phyloP scores from a whole-genome alignment of 2,888 invertebrate species.

The Drosophila crucigera region DNA sequence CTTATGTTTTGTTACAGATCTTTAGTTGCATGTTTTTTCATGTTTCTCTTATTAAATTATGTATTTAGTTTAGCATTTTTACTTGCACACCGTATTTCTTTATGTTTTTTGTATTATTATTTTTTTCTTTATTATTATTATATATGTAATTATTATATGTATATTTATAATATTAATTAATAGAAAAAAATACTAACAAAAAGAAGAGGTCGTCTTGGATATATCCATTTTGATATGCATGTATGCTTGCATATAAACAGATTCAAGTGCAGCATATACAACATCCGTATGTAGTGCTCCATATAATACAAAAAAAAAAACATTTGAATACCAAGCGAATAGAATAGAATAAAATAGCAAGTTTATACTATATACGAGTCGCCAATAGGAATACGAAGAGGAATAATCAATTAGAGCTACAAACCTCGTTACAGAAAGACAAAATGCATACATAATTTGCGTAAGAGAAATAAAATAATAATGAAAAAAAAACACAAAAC shows the following conservation, averaged over 20 bases:
- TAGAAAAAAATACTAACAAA: slow-evolving; percentile 77
- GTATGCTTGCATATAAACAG: slow-evolving; percentile 24
- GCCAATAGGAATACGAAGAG: slow-evolving; percentile 5
- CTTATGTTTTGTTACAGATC: slow-evolving; percentile 55
- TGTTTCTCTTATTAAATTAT: slow-evolving; percentile 49
- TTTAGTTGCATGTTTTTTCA: slow-evolving; percentile 48
- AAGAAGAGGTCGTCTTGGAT: slow-evolving; percentile 75
- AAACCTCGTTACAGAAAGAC: slow-evolving; percentile 11
- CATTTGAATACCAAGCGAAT: background rate
- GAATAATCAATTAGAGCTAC: background rate
- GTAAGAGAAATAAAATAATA: slow-evolving; percentile 29
- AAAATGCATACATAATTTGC: slow-evolving; percentile 19
- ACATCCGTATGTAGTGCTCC: slow-evolving; percentile 35
- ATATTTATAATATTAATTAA: slow-evolving; percentile 72
- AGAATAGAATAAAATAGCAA: slow-evolving; percentile 14
- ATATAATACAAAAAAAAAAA: slow-evolving; percentile 47
- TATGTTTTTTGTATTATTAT: slow-evolving; percentile 9
- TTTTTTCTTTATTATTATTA: slow-evolving; percentile 7
- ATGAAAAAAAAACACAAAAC: slow-evolving; percentile 40
- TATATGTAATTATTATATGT: slow-evolving; percentile 26
- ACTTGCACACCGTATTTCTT: slow-evolving; percentile 46
- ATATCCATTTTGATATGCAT: slow-evolving; percentile 45
- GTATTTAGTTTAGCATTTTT: slow-evolving; percentile 54
- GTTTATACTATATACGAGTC: slow-evolving; percentile 13
- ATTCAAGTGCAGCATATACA: slow-evolving; percentile 35